Evolutionary conservation across 2,888 invertebrate species (phyloP).

Genomic region (Stegana nigrithorax): DNA sequence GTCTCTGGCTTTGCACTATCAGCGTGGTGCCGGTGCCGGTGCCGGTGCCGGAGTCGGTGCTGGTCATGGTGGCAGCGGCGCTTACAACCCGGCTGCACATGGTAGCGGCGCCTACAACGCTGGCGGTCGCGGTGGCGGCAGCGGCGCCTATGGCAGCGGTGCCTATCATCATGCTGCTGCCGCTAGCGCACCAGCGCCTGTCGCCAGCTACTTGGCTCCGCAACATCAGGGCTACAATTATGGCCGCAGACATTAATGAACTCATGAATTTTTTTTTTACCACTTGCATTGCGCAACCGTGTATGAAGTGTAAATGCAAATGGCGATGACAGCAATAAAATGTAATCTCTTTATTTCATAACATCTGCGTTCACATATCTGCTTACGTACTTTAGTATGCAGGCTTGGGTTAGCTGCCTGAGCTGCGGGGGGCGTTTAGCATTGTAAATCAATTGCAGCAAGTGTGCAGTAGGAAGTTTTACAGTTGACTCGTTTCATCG

Average conservation of each 20-base stretch:
- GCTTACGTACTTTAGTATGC: too few species aligned
- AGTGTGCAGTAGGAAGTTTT: too few species aligned
- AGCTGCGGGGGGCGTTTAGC: not conserved
- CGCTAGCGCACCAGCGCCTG: conserved; percentile 42
- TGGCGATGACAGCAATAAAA: conserved; percentile 16
- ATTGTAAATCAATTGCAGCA: too few species aligned
- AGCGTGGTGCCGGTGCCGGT: conserved; percentile 22
- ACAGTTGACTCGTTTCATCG: too few species aligned
- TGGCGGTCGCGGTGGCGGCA: conserved; percentile 15
- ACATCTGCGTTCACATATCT: not conserved
- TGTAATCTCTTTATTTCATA: not conserved
- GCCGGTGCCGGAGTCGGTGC: conserved; percentile 33
- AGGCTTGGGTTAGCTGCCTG: not conserved
- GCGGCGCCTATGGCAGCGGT: conserved; percentile 8
- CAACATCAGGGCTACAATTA: conserved; percentile 33
- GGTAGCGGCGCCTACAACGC: too few species aligned
- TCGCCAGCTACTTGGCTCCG: conserved; percentile 57
- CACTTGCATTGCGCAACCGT: not conserved
- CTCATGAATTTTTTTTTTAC: not conserved
- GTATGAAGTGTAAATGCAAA: conserved; percentile 9
- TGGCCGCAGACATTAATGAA: conserved; percentile 48
- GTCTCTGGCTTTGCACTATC: conserved; percentile 41
- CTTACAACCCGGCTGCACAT: not conserved
- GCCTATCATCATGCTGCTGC: conserved; percentile 23
- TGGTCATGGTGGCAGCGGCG: conserved; percentile 21